Evolutionary conservation across 2,888 invertebrate genomes (phyloP).

Genomic region (Diarsia dahlii): DNA sequence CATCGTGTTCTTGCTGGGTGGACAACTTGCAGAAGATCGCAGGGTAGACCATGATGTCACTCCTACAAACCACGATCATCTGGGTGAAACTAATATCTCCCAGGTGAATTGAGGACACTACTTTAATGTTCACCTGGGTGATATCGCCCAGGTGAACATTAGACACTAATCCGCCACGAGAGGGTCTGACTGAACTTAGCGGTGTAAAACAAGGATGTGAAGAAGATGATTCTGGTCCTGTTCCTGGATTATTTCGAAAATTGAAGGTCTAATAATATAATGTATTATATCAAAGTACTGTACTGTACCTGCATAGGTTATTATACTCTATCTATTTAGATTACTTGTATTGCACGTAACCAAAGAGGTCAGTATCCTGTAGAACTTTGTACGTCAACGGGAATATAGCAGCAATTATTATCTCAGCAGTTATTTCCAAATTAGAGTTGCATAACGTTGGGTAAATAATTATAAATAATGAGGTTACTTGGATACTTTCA

Average conservation of each 20-base stretch:
- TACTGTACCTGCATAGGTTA: background rate
- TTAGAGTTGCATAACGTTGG: background rate
- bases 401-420: background rate
- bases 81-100: no score
- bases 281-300: background rate
- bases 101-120: no score
- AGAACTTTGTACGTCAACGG: background rate
- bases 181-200: background rate
- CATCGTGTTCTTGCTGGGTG: background rate
- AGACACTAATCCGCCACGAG: no score
- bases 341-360: background rate
- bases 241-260: background rate
- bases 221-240: background rate
- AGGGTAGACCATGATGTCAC: background rate
- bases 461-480: background rate
- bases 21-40: background rate
- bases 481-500: background rate
- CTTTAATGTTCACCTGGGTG: no score
- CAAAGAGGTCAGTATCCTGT: background rate
- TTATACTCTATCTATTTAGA: background rate
- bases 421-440: background rate
- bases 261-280: no score
- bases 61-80: no score
- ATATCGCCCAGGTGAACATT: no score
- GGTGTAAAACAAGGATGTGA: background rate